phyloP scores from a whole-genome alignment of 2,113 vertebrate genomes.

The Pithys albifrons region DNA sequence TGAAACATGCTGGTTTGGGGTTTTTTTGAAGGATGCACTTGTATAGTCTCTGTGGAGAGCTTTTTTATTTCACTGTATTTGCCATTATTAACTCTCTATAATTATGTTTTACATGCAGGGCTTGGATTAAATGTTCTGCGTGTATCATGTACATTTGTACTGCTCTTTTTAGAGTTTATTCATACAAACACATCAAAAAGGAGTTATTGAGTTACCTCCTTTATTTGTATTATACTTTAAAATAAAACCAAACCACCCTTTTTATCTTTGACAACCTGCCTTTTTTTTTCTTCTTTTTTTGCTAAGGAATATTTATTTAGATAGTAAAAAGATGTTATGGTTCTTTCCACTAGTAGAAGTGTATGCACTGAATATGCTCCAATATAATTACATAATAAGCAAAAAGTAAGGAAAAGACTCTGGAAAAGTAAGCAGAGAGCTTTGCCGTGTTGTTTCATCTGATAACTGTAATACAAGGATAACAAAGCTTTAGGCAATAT shows the following conservation, averaged over 20 bases:
- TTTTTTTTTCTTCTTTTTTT: background rate
- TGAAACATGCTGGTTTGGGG: background rate
- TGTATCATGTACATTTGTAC: background rate
- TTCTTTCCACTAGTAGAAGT: background rate
- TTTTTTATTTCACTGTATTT: background rate
- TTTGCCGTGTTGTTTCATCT: slow-evolving; percentile 50
- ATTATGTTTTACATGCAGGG: background rate
- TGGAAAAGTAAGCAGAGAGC: slow-evolving; percentile 57
- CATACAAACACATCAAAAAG: background rate
- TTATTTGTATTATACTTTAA: slow-evolving; percentile 46
- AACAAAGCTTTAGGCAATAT: slow-evolving; percentile 68
- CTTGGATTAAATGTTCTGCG: background rate
- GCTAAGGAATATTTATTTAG: background rate
- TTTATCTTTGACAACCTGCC: background rate
- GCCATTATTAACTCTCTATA: background rate
- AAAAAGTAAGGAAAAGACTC: slow-evolving; percentile 27
- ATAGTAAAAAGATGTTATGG: slow-evolving; percentile 15
- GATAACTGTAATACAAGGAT: slow-evolving; percentile 21
- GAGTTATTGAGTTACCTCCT: background rate
- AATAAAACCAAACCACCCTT: background rate
- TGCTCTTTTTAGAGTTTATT: background rate
- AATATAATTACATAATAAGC: slow-evolving; percentile 14
- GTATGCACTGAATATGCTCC: background rate
- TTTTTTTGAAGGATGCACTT: background rate
- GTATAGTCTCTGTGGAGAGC: background rate